Percentiles rank a stretch among this genome's conserved stretches.
phyloP scores from a whole-genome alignment of 2,113 vertebrate genomes.

The Accipiter cooperii region DNA sequence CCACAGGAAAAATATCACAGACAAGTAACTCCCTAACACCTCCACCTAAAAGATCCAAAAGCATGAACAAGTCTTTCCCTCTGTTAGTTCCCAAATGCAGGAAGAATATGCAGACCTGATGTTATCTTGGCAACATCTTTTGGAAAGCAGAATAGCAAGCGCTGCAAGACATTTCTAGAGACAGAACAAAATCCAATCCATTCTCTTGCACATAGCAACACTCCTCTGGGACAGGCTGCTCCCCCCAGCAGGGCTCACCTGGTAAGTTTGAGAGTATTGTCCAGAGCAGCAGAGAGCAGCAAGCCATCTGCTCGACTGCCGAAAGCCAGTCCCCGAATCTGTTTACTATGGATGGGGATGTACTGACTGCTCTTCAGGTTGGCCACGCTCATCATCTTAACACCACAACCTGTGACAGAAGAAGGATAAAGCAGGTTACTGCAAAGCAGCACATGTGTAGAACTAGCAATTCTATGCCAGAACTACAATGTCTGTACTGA shows the following conservation, averaged over 20 bases:
- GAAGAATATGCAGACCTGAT: neutral
- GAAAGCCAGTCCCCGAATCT: conserved; percentile 90
- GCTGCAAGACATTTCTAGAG: neutral
- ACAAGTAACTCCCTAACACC: neutral
- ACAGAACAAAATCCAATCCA: neutral
- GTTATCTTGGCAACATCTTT: neutral
- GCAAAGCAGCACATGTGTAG: neutral
- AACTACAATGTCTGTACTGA: neutral
- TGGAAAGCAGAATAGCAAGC: neutral
- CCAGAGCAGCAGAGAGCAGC: conserved; percentile 89
- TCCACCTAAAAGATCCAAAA: neutral
- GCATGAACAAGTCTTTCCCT: neutral
- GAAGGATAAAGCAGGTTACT: neutral
- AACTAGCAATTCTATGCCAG: neutral
- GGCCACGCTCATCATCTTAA: conserved; percentile 91
- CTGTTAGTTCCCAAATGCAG: neutral
- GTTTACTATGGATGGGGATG: conserved; percentile 89
- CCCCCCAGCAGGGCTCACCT: conserved; percentile 71
- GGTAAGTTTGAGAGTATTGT: conserved; percentile 92
- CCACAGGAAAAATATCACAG: neutral
- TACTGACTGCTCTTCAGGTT: conserved; percentile 92
- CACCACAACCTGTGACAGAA: conserved; percentile 81
- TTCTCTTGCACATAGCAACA: neutral
- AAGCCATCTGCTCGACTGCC: conserved; percentile 78
- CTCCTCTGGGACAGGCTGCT: neutral